Percentiles rank a stretch among this genome's conserved stretches.
Conservation (phyloP, 2,113 vertebrate genomes). For the Pionites leucogaster region DNA sequence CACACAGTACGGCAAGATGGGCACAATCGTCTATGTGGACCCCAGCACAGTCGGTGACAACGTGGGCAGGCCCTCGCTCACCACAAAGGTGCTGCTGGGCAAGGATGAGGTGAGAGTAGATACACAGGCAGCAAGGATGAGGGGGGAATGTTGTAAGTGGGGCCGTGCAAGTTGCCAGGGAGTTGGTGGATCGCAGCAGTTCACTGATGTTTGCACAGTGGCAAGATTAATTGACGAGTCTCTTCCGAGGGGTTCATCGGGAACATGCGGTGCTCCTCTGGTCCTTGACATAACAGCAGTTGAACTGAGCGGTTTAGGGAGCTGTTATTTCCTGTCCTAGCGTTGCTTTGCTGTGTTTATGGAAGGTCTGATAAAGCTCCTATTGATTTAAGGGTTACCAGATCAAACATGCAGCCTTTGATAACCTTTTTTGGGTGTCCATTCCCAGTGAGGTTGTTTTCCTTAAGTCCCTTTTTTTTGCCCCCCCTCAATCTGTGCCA, state of each 20-base stretch:
- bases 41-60: constrained; percentile 80
- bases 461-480: neutral
- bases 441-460: constrained; percentile 12
- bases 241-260: neutral
- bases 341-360: neutral
- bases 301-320: neutral
- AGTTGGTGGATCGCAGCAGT: neutral
- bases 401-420: neutral
- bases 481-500: neutral
- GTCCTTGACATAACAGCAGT: neutral
- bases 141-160: neutral
- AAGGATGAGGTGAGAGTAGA: constrained; percentile 87
- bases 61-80: constrained; percentile 80
- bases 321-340: neutral
- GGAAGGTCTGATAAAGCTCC: neutral
- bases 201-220: neutral
- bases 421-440: neutral
- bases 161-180: neutral
- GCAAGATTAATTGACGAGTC: neutral
- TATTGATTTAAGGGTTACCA: neutral
- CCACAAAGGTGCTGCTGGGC: constrained; percentile 90
- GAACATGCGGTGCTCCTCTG: neutral
- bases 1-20: constrained; percentile 94
- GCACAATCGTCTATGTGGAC: constrained; percentile 87
- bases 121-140: neutral